Evolutionary conservation across 2,888 invertebrate species (phyloP), one percentile per base, ranked within the genome.

Genomic region (Odontocolon sp.): DNA sequence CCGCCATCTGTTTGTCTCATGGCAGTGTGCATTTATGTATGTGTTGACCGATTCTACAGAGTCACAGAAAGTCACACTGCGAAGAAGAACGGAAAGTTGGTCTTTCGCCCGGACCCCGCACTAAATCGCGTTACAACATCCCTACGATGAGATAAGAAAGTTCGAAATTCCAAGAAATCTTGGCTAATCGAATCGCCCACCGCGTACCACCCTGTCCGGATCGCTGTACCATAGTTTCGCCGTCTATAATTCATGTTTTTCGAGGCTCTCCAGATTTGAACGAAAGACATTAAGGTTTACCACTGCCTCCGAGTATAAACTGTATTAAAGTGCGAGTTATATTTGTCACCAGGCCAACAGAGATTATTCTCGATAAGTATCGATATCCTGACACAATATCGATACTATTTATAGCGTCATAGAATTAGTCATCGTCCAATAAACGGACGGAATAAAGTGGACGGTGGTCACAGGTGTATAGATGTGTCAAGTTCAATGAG

Each of bases 241-340:
- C 33, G 64, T 63, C 56, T 36, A 64, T 64, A 71, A 64, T 64
- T 71, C 56, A 45, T 64, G 45, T 72, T 66, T 66, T 57, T 45
- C 9, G 50, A 23, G 23, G 36, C 42, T 23, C 63, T 14, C 47
- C 63, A n/a, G n/a, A n/a, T n/a, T n/a, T n/a, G n/a, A n/a, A n/a
- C n/a, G n/a, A n/a, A n/a, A n/a, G n/a, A n/a, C n/a, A 38, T 64
- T 36, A 38, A 36, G 26, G 50, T 14, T 33, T 16, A 38, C 47
- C 26, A 26, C 45, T 33, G 8, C 28, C 23, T 23, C 47, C 18
- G 21, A 16, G 40, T 59, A n/a, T 54, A 28, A 54, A 54, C 33
- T 61, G 23, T 63, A 21, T 63, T 23, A 36, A 36, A 26, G 9
- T 3, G 47, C n/a, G 18, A 64, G 64, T 47, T 63, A 47, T 64